A percentile compares a stretch with the other conserved stretches of the same genome.
Conservation (phyloP, 2,888 invertebrate species). For the Cantharis lateralis region DNA sequence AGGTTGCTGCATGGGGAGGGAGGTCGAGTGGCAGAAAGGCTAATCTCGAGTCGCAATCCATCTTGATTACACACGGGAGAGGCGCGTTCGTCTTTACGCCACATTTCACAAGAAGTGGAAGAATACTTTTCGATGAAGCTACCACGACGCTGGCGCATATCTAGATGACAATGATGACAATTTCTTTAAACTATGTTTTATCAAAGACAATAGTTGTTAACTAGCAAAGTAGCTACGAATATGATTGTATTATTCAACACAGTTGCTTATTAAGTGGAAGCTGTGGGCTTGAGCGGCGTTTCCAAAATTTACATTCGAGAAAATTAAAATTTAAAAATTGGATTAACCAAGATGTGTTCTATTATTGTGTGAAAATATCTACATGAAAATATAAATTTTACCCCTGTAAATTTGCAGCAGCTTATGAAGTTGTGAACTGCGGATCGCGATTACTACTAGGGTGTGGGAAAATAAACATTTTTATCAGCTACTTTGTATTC, state of each 20-base stretch:
- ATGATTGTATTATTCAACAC: background rate
- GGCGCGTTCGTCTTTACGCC: conserved; percentile 45
- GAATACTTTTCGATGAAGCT: conserved; percentile 40
- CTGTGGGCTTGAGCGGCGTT: background rate
- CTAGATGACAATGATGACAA: conserved; percentile 28
- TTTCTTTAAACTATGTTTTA: conserved; percentile 29
- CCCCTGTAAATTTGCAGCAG: conserved; percentile 45
- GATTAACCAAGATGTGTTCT: conserved; percentile 8
- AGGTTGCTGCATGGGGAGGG: conserved; percentile 34
- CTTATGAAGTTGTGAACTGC: conserved; percentile 47
- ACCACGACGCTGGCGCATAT: conserved; percentile 30
- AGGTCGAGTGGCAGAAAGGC: conserved; percentile 43
- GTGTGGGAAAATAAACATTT: conserved; percentile 52
- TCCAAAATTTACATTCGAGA: background rate
- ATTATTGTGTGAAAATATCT: conserved; percentile 6
- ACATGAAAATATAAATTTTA: conserved; percentile 25
- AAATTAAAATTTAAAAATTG: background rate
- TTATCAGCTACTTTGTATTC: conserved; percentile 58
- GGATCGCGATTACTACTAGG: conserved; percentile 36
- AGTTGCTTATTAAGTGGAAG: background rate
- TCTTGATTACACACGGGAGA: conserved; percentile 54
- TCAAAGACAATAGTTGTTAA: conserved; percentile 4
- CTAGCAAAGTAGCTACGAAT: background rate
- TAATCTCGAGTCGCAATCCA: conserved; percentile 53
- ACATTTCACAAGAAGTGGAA: conserved; percentile 47